Evolutionary conservation across 1,140 invertebrate genomes (phyloP), one percentile per base, ranked within the genome.

Genomic region (Trichonephila clavata): DNA sequence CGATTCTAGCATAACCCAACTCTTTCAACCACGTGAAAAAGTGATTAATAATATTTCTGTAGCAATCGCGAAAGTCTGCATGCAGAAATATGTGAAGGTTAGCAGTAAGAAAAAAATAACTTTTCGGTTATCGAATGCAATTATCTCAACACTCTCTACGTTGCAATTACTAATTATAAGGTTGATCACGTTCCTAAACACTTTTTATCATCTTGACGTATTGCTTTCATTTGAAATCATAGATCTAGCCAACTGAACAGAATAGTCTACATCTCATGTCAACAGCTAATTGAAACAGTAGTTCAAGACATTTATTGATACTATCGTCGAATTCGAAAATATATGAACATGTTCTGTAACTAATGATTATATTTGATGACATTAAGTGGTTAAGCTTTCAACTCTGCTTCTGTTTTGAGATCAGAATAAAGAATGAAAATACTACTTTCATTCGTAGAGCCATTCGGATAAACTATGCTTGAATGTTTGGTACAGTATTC

Each of bases 101-200:
- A 50, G 24, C 21, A 61, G 60, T 5, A 39, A 77, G 50, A 84
- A 59, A 84, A 50, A 84, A 84, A 59, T n/a, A 24, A 50, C 10
- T 84, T n/a, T 57, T 21, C 14, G 81, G 20, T 65, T 87, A 87
- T 87, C 86, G 60, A 87, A 63, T 87, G 60, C 21, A 87, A 65
- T 87, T 87, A 87, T 87, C 27, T 87, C 10, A 13, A 57, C 59
- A 65, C 27, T 63, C 65, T 63, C 60, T 39, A 63, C 60, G 32
- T 87, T 39, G 59, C 20, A 65, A 63, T 63, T 39, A 20, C 27
- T 39, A 63, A 87, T 87, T 63, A 65, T 87, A 27, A 87, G 20
- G 86, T 65, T 32, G 57, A 63, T 86, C 84, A 86, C 84, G 86
- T 65, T 87, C 20, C 16, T n/a, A 87, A 61, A 63, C 61, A 87